phyloP scores from a whole-genome alignment of 2,888 invertebrate genomes.

The Strigamia crassipes region DNA sequence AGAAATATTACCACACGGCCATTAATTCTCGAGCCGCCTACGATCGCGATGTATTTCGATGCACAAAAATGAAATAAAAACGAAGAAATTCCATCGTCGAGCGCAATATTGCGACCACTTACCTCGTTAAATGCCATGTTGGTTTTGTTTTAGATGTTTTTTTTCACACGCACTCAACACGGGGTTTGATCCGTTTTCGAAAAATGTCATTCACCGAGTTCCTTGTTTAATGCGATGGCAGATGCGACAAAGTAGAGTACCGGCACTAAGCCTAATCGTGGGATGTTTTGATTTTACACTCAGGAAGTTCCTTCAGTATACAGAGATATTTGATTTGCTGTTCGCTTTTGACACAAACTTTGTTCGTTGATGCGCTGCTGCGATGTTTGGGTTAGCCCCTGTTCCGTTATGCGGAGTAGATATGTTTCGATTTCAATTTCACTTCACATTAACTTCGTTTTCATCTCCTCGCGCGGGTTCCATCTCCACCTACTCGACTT shows the following conservation, averaged over 20 bases:
- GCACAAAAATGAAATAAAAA: not conserved
- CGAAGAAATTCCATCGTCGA: not conserved
- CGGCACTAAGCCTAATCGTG: not conserved
- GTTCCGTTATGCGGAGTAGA: not conserved
- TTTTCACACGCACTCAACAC: not conserved
- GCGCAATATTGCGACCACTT: not conserved
- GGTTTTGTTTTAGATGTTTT: not conserved
- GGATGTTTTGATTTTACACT: not conserved
- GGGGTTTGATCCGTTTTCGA: not conserved
- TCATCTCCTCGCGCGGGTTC: not conserved
- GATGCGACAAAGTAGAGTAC: not conserved
- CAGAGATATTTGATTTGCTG: too few species aligned
- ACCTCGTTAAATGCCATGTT: not conserved
- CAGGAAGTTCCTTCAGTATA: not conserved
- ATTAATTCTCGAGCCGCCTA: not conserved
- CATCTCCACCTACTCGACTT: conserved; percentile 10
- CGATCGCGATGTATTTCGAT: not conserved
- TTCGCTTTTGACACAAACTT: not conserved
- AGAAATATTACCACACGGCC: not conserved
- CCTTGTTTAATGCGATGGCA: not conserved
- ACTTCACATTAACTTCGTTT: not conserved
- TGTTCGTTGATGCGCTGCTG: not conserved
- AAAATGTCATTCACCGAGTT: not conserved
- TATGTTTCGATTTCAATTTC: not conserved
- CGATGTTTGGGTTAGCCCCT: not conserved